Conservation (phyloP, 2,888 invertebrate genomes). For the Himalopsyche tibetana region DNA sequence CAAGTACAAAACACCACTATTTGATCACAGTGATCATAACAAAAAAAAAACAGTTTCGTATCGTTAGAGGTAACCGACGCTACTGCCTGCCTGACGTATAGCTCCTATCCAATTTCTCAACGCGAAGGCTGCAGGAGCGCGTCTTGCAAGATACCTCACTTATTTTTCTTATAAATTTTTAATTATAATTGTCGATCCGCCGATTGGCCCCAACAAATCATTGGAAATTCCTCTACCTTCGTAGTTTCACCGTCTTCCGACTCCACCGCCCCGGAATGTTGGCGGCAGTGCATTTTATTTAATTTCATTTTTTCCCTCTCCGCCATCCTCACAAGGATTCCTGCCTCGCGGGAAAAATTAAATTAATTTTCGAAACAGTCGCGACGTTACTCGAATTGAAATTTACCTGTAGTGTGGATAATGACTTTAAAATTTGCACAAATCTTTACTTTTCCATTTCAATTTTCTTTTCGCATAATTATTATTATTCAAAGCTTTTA, state of each 20-base stretch:
- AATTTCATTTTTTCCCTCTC: conserved; percentile 41
- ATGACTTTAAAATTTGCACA: neutral
- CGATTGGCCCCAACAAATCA: conserved; percentile 64
- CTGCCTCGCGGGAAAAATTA: conserved; percentile 55
- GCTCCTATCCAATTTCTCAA: conserved; percentile 59
- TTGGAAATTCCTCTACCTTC: conserved; percentile 58
- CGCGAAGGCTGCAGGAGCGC: conserved; percentile 56
- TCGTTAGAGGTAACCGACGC: conserved; percentile 23
- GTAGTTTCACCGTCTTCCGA: conserved; percentile 47
- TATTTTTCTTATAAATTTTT: conserved; percentile 65
- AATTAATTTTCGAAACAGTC: conserved; percentile 44
- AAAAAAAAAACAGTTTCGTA: neutral
- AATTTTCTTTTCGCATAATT: no score
- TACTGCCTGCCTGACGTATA: conserved; percentile 4
- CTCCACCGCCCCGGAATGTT: conserved; percentile 37
- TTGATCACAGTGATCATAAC: no score
- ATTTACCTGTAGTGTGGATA: neutral
- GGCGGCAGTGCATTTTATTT: conserved; percentile 45
- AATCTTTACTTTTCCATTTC: neutral
- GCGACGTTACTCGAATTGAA: conserved; percentile 16
- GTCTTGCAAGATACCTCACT: conserved; percentile 56
- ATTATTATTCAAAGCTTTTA: no score
- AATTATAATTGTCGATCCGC: conserved; percentile 65
- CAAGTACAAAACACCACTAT: no score
- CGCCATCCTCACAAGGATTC: conserved; percentile 55